Evolutionary conservation across 2,113 vertebrate species (phyloP), one percentile per base, ranked within the genome.

Genomic region (Zingel zingel): DNA sequence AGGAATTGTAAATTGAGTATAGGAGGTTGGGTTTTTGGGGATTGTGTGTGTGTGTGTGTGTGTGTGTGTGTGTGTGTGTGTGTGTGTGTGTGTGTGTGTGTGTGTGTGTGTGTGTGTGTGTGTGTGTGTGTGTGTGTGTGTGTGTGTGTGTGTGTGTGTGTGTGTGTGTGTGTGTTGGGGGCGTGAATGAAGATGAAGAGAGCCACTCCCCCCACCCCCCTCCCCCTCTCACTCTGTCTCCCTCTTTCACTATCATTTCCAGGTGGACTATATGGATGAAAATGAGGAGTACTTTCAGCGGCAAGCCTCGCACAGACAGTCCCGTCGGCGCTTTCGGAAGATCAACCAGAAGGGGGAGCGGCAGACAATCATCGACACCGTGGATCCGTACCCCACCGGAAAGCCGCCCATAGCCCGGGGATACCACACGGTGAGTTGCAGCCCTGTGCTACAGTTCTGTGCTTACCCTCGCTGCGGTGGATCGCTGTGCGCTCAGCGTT

Each of bases 231-330:
- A 47, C 39, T 47, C 61, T 4, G 0, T 54, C 79, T 69, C 63
- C 70, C 77, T 79, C 87, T 79, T 77, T 83, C 68, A 65, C 84
- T 72, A 1, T 87, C 81, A 1, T 83, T 53, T 93, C 45, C 91
- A 99, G 98, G 98, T 99, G 93, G 98, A 99, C 96, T 99, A 99
- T 94, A 99, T 99, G 97, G 98, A 99, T 95, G 98, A 99, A 96
- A 98, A 98, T 98, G 98, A 99, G 95, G 98, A 99, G 86, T 99
- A 98, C 95, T 99, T 99, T 82, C 98, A 99, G 89, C 96, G 98
- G 14, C 98, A 99, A 95, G 98, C 98, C 61, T 99, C 98, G 78
- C 97, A 99, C 91, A 94, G 98, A 83, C 98, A 99, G 83, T 99
- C 98, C 82, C 96, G 98, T 69, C 96, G 98, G 83, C 97, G 98